phyloP scores from a whole-genome alignment of 2,888 invertebrate species.

The Megaustenia siamemsis region DNA sequence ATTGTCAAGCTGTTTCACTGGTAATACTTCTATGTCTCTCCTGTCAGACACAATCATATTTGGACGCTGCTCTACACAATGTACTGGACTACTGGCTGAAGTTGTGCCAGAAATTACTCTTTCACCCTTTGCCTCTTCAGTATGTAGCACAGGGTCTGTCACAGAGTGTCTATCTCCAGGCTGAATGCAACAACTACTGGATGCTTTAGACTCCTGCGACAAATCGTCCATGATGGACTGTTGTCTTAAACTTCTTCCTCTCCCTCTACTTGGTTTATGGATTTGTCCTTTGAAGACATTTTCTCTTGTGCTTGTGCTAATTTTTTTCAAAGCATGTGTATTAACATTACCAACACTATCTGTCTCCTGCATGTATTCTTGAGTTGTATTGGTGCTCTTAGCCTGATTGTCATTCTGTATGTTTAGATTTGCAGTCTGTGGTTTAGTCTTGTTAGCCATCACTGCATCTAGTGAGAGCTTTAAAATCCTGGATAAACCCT shows the following conservation, averaged over 20 bases:
- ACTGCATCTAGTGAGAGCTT: slow-evolving; percentile 23
- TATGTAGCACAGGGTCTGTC: neutral
- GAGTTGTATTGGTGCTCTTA: neutral
- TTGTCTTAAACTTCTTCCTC: neutral
- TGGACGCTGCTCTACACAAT: neutral
- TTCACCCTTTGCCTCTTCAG: neutral
- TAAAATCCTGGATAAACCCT: slow-evolving; percentile 22
- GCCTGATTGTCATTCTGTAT: neutral
- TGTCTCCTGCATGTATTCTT: too few relatives aligned
- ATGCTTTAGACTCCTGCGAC: neutral
- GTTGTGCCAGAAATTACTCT: neutral
- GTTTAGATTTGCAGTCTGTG: neutral
- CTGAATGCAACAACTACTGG: neutral
- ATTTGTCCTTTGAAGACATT: neutral
- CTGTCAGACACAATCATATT: neutral
- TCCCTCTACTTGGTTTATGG: slow-evolving; percentile 2
- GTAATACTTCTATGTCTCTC: neutral
- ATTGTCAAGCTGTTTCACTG: neutral
- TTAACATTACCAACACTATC: neutral
- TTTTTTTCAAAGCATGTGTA: neutral
- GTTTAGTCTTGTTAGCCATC: neutral
- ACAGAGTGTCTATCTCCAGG: neutral
- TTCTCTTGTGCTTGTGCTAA: neutral
- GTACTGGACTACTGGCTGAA: neutral
- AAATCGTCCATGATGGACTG: neutral